Percentiles rank a stretch among this genome's conserved stretches.
These are phyloP conservation scores for Sabatieria punctata DNA, from an alignment of 2,888 invertebrate species.

Conservation along the genomic window DNA sequence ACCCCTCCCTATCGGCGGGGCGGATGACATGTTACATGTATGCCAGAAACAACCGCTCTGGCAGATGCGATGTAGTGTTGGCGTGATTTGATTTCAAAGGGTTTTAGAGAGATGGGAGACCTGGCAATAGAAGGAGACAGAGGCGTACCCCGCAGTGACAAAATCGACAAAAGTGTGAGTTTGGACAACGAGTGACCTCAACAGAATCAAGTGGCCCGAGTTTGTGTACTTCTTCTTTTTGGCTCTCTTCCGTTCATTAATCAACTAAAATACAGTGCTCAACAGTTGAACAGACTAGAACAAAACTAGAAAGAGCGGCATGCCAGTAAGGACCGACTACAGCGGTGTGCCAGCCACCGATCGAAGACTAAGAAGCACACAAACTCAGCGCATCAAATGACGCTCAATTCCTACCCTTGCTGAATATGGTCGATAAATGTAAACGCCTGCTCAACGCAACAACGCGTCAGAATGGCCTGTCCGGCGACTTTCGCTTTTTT, in stretches of 20 bases:
- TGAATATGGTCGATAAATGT: constrained; percentile 5
- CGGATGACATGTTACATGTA: too few relatives aligned
- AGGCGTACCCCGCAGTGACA: constrained; percentile 37
- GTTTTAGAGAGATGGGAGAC: too few relatives aligned
- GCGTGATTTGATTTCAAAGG: too few relatives aligned
- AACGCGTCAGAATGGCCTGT: too few relatives aligned
- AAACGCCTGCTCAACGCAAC: background rate
- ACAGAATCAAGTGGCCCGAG: constrained; percentile 29
- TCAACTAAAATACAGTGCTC: constrained; percentile 20
- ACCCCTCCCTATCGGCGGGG: too few relatives aligned
- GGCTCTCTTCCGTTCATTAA: constrained; percentile 18
- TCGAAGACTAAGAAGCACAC: background rate
- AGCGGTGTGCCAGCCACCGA: too few relatives aligned
- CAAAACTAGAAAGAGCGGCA: background rate
- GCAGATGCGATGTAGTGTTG: too few relatives aligned
- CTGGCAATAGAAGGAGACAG: background rate
- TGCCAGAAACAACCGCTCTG: too few relatives aligned
- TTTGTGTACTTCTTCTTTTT: constrained; percentile 37
- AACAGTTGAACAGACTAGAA: constrained; percentile 30
- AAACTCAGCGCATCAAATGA: too few relatives aligned
- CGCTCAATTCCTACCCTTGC: too few relatives aligned
- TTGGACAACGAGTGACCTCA: constrained; percentile 20
- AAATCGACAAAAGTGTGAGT: constrained; percentile 40
- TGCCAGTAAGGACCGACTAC: too few relatives aligned
- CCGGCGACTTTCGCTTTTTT: too few relatives aligned